A percentile compares a stretch with the other conserved stretches of the same genome.
phyloP scores from a whole-genome alignment of 2,797 vertebrate species.

The Pantherophis alleghaniensis region DNA sequence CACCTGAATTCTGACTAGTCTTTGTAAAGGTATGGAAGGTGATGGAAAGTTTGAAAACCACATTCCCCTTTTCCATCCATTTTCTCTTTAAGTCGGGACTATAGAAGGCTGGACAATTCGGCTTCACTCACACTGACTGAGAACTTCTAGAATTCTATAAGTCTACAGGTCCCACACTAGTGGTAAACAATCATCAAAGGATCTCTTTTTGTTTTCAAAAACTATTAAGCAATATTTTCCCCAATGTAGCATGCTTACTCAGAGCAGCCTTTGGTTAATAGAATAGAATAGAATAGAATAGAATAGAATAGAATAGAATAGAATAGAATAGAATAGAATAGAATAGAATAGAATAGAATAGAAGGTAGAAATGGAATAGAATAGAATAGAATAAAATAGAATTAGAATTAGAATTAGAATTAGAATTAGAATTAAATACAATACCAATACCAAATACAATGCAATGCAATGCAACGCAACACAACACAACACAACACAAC shows the following conservation, averaged over 20 bases:
- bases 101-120: background rate
- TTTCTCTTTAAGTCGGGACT: background rate
- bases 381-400: too few relatives aligned
- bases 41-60: background rate
- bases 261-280: background rate
- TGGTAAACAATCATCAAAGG: background rate
- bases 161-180: background rate
- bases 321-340: too few relatives aligned
- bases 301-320: too few relatives aligned
- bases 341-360: too few relatives aligned
- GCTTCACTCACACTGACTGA: background rate
- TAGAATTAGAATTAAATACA: too few relatives aligned
- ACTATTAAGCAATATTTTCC: background rate
- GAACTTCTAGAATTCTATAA: background rate
- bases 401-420: too few relatives aligned
- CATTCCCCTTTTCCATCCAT: background rate
- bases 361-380: too few relatives aligned
- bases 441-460: too few relatives aligned
- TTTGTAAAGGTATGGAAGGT: background rate
- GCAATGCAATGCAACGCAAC: too few relatives aligned
- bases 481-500: too few relatives aligned
- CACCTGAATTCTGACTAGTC: background rate
- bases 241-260: background rate
- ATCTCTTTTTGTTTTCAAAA: background rate
- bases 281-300: too few relatives aligned